Conservation (phyloP, 2,113 vertebrate genomes). For the Corydoras maculifer region DNA sequence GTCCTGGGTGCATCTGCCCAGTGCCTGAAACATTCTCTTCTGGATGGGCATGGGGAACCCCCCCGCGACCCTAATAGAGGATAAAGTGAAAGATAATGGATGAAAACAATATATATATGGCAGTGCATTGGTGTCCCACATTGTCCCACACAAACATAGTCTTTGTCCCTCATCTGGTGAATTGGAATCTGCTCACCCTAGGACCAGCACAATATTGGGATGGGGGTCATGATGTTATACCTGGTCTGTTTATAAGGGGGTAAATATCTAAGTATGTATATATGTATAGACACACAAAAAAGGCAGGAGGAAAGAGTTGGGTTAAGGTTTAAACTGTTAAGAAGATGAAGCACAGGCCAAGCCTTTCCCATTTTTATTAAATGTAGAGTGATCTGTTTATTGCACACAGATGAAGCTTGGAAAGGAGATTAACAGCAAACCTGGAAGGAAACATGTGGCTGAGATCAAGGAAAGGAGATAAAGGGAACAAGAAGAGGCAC, state of each 20-base stretch:
- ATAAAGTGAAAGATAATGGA: too few relatives aligned
- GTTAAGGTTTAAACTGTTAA: conserved; percentile 52
- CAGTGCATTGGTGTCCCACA: too few relatives aligned
- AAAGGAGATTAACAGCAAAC: conserved; percentile 71
- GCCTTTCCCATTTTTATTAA: conserved; percentile 37
- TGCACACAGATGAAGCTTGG: conserved; percentile 62
- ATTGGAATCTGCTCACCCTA: too few relatives aligned
- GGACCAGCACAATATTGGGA: conserved; percentile 8
- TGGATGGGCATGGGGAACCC: too few relatives aligned
- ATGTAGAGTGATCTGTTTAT: conserved; percentile 56
- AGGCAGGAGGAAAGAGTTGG: conserved; percentile 37
- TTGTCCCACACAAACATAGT: too few relatives aligned
- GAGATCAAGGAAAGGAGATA: conserved; percentile 76
- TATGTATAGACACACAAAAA: conserved; percentile 24
- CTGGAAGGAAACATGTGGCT: conserved; percentile 95
- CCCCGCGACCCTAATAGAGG: too few relatives aligned
- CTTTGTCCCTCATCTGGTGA: too few relatives aligned
- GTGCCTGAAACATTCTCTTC: too few relatives aligned
- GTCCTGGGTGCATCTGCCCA: too few relatives aligned
- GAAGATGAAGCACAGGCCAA: conserved; percentile 44
- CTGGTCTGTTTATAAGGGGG: not conserved
- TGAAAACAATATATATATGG: too few relatives aligned
- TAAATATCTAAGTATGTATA: too few relatives aligned
- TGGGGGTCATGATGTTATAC: not conserved
- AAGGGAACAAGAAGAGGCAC: conserved; percentile 60